Conservation (phyloP, 2,888 invertebrate genomes). For the Sinohyriopsis cumingii region DNA sequence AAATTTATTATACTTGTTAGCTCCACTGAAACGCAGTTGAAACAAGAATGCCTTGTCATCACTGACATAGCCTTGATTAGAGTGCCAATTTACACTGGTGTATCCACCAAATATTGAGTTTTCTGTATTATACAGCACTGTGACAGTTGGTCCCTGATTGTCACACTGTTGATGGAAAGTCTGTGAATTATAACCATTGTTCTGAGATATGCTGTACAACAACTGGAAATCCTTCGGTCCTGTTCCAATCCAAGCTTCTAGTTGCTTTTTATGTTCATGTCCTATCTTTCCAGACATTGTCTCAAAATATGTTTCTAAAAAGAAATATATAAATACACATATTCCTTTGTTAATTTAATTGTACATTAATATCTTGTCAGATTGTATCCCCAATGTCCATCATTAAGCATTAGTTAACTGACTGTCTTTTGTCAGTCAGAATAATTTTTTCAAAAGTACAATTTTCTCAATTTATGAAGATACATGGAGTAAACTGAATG, state of each 20-base stretch:
- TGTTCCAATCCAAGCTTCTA: constrained; percentile 16
- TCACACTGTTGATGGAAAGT: constrained; percentile 26
- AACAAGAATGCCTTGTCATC: constrained; percentile 10
- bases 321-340: no score
- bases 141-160: constrained; percentile 24
- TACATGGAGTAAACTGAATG: no score
- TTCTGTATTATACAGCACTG: constrained; percentile 19
- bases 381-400: no score
- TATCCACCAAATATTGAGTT: constrained; percentile 25
- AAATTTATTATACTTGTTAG: constrained; percentile 1
- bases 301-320: no score
- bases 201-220: constrained; percentile 13
- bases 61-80: not conserved
- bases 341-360: no score
- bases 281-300: no score
- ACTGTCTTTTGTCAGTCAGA: no score
- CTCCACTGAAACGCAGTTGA: constrained; percentile 5
- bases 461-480: no score
- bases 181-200: constrained; percentile 14
- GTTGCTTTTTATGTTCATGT: constrained; percentile 4
- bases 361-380: no score
- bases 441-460: no score
- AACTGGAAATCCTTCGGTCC: constrained; percentile 10
- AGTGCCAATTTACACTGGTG: constrained; percentile 15
- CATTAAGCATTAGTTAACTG: no score